Conservation (phyloP, 2,797 vertebrate species). For the Halcyon smyrnensis region DNA sequence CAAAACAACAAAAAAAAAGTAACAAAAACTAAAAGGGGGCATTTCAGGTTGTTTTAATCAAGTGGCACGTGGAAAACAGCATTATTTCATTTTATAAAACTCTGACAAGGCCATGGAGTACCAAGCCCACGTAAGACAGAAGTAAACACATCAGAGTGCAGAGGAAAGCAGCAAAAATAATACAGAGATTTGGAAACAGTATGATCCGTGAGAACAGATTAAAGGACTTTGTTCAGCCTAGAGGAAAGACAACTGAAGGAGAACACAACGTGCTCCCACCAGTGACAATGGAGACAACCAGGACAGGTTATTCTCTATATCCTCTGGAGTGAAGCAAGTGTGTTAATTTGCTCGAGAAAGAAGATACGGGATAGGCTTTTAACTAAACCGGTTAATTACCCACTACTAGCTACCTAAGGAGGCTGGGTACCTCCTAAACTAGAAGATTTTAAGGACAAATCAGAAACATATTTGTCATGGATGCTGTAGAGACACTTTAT, state of each 20-base stretch:
- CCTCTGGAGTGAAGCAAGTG: background rate
- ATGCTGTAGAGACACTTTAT: background rate
- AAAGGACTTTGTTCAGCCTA: background rate
- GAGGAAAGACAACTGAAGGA: background rate
- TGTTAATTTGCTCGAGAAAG: background rate
- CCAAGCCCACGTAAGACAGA: background rate
- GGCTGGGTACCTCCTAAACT: background rate
- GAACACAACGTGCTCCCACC: accelerated
- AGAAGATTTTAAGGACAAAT: background rate
- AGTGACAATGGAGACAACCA: background rate
- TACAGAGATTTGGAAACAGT: background rate
- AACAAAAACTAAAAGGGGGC: background rate
- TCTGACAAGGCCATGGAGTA: background rate
- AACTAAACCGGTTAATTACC: background rate
- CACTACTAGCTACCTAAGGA: background rate
- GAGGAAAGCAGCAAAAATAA: background rate
- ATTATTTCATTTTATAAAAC: background rate
- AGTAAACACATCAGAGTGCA: background rate
- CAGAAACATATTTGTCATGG: background rate
- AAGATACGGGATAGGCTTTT: background rate
- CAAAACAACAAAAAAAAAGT: background rate
- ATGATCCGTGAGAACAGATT: background rate
- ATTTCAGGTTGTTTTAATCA: background rate
- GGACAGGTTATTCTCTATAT: background rate
- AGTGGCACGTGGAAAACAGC: background rate